Percentiles rank a stretch among this genome's conserved stretches.
Evolutionary conservation across 2,797 vertebrate species (phyloP).

Genomic region (Malacoctenus gilli): DNA sequence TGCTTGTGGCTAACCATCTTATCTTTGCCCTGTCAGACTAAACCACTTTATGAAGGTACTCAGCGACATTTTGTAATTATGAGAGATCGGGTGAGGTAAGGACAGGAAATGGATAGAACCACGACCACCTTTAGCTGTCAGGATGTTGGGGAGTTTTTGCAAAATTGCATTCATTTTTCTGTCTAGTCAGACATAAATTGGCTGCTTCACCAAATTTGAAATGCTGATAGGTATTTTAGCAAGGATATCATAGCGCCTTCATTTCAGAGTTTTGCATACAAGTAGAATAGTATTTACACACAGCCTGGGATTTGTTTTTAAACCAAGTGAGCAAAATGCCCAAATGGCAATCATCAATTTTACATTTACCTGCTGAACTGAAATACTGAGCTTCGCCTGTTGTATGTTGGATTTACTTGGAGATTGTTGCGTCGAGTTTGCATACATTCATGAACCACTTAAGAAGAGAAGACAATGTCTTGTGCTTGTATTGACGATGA

Average conservation of each 20-base stretch:
- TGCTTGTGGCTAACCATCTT: slow-evolving; percentile 13
- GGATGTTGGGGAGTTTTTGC: slow-evolving; percentile 36
- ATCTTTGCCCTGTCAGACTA: slow-evolving; percentile 39
- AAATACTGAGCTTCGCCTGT: too few relatives aligned
- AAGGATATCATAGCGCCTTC: slow-evolving; percentile 13
- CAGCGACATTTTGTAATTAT: slow-evolving; percentile 41
- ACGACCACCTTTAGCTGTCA: slow-evolving; percentile 43
- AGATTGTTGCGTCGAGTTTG: not conserved
- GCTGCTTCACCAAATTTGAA: slow-evolving; percentile 35
- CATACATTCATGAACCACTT: not conserved
- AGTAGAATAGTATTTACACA: slow-evolving; percentile 17
- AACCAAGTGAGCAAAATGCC: not conserved
- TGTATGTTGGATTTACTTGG: not conserved
- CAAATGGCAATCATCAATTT: not conserved
- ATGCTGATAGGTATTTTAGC: slow-evolving; percentile 28
- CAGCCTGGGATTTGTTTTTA: not conserved
- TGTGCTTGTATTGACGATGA: too few relatives aligned
- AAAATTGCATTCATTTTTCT: slow-evolving; percentile 38
- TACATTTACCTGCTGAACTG: not conserved
- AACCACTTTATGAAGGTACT: slow-evolving; percentile 27
- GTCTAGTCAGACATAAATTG: slow-evolving; percentile 49
- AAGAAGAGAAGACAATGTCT: not conserved
- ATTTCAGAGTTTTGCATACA: slow-evolving; percentile 26
- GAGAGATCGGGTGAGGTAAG: slow-evolving; percentile 29
- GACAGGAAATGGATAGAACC: slow-evolving; percentile 29